These are phyloP conservation scores for Salvator merianae DNA, from an alignment of 2,113 vertebrate species.

Conservation along the genomic window DNA sequence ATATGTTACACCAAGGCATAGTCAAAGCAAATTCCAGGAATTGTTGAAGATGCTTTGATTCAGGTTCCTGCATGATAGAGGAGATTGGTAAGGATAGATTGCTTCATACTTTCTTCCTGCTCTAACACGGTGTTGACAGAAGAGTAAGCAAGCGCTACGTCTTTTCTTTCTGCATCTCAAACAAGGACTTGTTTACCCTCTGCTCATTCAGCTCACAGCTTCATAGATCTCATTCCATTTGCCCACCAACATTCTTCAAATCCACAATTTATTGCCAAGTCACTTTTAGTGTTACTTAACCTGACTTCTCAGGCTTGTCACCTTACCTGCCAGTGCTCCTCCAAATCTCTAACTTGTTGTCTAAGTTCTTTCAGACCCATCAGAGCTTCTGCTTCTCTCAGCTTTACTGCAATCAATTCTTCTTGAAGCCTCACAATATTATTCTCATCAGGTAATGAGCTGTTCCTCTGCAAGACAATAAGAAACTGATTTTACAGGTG, in stretches of 20 bases:
- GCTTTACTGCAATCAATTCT: constrained; percentile 92
- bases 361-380: constrained; percentile 91
- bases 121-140: too few relatives aligned
- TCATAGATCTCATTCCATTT: too few relatives aligned
- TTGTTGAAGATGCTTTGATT: too few relatives aligned
- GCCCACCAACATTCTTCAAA: background rate
- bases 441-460: constrained; percentile 92
- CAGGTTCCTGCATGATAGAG: too few relatives aligned
- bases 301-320: background rate
- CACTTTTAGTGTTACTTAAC: background rate
- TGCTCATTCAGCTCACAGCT: background rate
- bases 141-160: background rate
- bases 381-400: constrained; percentile 93
- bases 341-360: constrained; percentile 92
- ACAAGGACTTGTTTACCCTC: background rate
- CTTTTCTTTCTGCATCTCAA: background rate
- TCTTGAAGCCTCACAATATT: constrained; percentile 95
- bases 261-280: background rate
- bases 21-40: too few relatives aligned
- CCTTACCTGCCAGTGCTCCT: constrained; percentile 97
- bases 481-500: constrained; percentile 2
- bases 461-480: constrained; percentile 85
- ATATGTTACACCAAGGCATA: too few relatives aligned
- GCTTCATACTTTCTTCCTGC: too few relatives aligned
- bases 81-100: too few relatives aligned